Evolutionary conservation across 2,888 invertebrate genomes (phyloP), one percentile per base, ranked within the genome.

Genomic region (Perizoma flavofasciatum): DNA sequence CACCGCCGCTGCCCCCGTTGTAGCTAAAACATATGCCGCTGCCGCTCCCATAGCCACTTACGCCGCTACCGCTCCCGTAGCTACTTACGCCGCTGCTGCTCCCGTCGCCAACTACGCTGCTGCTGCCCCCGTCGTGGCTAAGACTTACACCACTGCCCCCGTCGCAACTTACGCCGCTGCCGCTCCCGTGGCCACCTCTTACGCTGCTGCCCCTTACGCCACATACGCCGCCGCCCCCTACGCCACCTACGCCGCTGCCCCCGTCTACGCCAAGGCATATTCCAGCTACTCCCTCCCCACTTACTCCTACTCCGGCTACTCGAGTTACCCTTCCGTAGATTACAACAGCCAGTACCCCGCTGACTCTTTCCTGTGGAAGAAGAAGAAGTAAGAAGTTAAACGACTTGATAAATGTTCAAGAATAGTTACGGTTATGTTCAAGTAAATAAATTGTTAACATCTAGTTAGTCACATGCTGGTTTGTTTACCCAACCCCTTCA

Each of bases 81-180:
- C 44, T 3, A 22, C 41, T 5, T 43, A 43, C 22, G 37, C 41
- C 40, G 35, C 40, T n/a, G 40, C 39, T n/a, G 44, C 49, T 10
- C 8, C 58, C 11, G 44, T 49, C 6, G 39, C 45, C 33, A 22
- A 6, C 6, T 6, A 22, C 44, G 10, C 34, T 7, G 11, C 43
- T n/a, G 43, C 50, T n/a, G 37, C 45, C 11, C 10, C 44, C 51
- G 7, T 37, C 8, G 9, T 44, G 7, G 44, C 35, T 34, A 32
- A 52, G 51, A 11, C 51, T 10, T 41, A 41, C 41, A 6, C 41
- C 41, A 10, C 10, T n/a, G 9, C 41, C 5, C 79, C 81, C 37
- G 77, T 79, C 70, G 78, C 85, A 4, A 79, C 85, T 6, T 86
- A 85, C 76, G 75, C 77, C 39, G 85, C 83, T 40, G 80, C 79